Conservation (phyloP, 1,140 invertebrate species). For the Saccostrea glomerata region DNA sequence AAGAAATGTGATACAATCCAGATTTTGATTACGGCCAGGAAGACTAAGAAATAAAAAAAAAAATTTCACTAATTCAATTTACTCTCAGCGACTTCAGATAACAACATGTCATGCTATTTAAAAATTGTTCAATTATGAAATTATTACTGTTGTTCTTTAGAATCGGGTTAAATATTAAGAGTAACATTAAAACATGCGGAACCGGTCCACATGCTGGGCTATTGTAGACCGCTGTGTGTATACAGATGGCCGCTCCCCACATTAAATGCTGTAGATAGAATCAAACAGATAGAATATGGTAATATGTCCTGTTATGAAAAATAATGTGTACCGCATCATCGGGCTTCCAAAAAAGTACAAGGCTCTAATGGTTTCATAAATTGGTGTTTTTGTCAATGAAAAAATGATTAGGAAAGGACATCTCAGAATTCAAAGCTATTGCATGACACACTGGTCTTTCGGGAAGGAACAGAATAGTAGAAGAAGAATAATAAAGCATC, state of each 20-base stretch:
- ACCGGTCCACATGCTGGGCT: slow-evolving; percentile 6
- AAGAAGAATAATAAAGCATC: background rate
- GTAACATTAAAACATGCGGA: slow-evolving; percentile 21
- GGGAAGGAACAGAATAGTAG: background rate
- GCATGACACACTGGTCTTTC: background rate
- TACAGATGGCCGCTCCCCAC: slow-evolving; percentile 10
- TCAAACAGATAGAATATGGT: slow-evolving; percentile 35
- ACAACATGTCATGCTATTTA: slow-evolving; percentile 36
- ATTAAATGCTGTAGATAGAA: slow-evolving; percentile 9
- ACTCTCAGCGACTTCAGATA: background rate
- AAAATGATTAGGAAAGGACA: slow-evolving; percentile 19
- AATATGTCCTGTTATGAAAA: slow-evolving; percentile 23
- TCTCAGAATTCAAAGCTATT: slow-evolving; percentile 7
- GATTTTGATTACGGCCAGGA: background rate
- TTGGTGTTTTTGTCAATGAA: slow-evolving; percentile 17
- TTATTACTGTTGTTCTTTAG: slow-evolving; percentile 37
- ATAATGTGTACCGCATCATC: slow-evolving; percentile 28
- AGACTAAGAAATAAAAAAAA: background rate
- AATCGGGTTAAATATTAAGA: slow-evolving; percentile 34
- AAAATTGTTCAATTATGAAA: slow-evolving; percentile 37
- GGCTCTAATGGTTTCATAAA: slow-evolving; percentile 21
- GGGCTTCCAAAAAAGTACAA: slow-evolving; percentile 1
- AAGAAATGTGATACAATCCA: slow-evolving; percentile 1
- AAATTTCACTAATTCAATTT: slow-evolving; percentile 30
- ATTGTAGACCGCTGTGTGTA: background rate